phyloP scores from a whole-genome alignment of 2,797 vertebrate species.

The Garrulus glandarius region DNA sequence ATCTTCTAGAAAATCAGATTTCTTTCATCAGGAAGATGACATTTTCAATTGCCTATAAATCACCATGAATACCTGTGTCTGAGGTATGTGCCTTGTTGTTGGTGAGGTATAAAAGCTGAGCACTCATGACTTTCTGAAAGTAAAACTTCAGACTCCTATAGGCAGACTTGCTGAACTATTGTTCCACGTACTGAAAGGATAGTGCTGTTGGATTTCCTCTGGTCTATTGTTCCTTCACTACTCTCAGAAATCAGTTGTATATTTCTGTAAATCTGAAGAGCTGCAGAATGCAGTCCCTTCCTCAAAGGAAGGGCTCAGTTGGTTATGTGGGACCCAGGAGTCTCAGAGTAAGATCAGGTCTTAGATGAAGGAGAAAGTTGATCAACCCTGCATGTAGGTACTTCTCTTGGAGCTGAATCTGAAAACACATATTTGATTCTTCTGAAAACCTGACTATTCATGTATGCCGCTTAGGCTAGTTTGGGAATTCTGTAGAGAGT shows the following conservation, averaged over 20 bases:
- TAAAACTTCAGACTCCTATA: neutral
- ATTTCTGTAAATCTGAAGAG: neutral
- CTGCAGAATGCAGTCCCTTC: neutral
- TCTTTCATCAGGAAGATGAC: neutral
- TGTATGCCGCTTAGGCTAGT: neutral
- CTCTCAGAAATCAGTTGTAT: neutral
- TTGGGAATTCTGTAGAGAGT: neutral
- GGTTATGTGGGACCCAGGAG: neutral
- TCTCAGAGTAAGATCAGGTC: neutral
- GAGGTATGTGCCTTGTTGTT: neutral
- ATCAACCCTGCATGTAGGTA: neutral
- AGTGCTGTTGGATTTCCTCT: neutral
- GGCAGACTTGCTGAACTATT: neutral
- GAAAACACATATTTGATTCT: neutral
- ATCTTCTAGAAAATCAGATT: neutral
- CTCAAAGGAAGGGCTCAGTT: neutral
- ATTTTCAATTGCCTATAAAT: neutral
- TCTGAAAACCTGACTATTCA: neutral
- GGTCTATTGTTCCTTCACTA: fast-evolving
- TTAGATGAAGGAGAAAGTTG: neutral
- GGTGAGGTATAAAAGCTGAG: neutral
- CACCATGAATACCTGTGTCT: neutral
- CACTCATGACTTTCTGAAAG: neutral
- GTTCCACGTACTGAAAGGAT: neutral
- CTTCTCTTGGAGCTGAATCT: neutral